These are phyloP conservation scores for Equus quagga DNA, from an alignment of 2,113 vertebrate genomes.

Conservation along the genomic window DNA sequence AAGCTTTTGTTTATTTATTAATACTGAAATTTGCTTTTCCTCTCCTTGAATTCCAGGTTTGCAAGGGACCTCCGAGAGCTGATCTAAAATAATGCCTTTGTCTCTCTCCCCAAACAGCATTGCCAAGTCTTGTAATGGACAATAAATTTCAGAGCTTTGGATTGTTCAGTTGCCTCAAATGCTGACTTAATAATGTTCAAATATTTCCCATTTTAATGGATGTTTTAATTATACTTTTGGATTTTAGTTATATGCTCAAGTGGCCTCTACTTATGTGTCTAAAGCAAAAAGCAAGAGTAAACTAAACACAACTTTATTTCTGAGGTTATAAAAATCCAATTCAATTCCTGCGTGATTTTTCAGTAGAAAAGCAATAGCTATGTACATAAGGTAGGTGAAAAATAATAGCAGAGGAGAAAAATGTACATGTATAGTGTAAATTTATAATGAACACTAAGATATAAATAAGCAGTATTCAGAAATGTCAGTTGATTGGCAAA, in stretches of 20 bases:
- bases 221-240: neutral
- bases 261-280: neutral
- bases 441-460: neutral
- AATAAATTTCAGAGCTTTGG: neutral
- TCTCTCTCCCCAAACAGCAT: neutral
- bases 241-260: neutral
- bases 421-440: neutral
- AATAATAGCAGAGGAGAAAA: neutral
- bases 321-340: neutral
- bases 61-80: neutral
- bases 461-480: slow-evolving; percentile 64
- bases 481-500: slow-evolving; percentile 81
- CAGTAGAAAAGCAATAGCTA: neutral
- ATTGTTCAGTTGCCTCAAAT: neutral
- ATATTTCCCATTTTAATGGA: neutral
- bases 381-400: neutral
- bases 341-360: neutral
- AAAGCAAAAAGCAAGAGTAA: neutral
- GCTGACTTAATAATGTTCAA: neutral
- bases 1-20: slow-evolving; percentile 45
- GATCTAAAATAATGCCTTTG: neutral
- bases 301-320: neutral
- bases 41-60: slow-evolving; percentile 41
- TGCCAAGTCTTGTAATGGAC: neutral
- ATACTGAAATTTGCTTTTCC: slow-evolving; percentile 32